Conservation (phyloP, 2,113 vertebrate genomes). For the Nothoprocta pentlandii region DNA sequence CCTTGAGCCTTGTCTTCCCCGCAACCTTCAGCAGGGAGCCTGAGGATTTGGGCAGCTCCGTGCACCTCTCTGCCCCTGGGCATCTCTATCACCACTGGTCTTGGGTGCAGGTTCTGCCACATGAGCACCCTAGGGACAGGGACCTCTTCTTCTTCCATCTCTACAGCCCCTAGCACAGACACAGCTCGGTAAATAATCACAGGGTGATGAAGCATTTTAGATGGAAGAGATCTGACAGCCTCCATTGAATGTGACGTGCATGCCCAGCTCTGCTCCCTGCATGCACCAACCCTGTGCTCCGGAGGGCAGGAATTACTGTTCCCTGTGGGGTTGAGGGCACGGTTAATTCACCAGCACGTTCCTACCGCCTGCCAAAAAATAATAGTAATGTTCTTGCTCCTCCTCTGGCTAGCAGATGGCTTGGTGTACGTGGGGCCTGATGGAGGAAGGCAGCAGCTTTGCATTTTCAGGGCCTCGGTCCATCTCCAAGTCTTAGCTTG, state of each 20-base stretch:
- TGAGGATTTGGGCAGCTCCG: neutral
- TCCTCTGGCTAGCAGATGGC: neutral
- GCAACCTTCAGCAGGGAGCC: neutral
- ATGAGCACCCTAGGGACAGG: neutral
- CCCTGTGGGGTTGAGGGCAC: conserved; percentile 21
- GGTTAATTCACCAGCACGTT: conserved; percentile 12
- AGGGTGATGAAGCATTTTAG: neutral
- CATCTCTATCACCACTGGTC: neutral
- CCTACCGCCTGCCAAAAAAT: conserved; percentile 31
- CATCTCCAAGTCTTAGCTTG: neutral
- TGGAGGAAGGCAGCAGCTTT: neutral
- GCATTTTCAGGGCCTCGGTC: neutral
- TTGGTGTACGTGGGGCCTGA: neutral
- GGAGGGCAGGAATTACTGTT: conserved; percentile 10
- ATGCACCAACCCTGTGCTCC: conserved; percentile 8
- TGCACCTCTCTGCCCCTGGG: neutral
- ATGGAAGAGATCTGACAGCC: conserved; percentile 31
- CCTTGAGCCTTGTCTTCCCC: neutral
- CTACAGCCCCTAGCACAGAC: neutral
- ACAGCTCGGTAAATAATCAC: conserved; percentile 4
- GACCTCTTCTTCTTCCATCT: neutral
- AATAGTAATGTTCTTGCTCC: neutral
- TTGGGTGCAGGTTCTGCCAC: neutral
- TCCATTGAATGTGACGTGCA: conserved; percentile 40
- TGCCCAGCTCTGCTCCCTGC: neutral